Base-by-base conservation (phyloP, 2,888 invertebrate genomes). In the Drosophila falleni region DNA sequence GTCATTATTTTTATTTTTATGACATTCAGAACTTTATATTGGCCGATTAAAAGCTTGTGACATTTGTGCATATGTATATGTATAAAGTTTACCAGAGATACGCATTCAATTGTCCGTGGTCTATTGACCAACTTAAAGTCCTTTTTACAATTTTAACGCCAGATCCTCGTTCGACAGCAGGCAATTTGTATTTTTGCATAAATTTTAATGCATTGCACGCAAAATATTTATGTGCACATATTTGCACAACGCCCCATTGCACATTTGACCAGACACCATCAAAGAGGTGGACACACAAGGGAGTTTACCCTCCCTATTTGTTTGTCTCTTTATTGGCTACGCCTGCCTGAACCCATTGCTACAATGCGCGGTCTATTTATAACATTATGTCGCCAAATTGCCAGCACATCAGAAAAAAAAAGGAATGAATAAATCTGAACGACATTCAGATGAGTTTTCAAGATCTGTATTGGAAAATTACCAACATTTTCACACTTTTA, bases 221-320 rank as follows among this genome's bases (percentile, higher is more conserved):
- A 84, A 78, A 89, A 84, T 89, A 84, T 83, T 83, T 84, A 89
- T 89, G 81, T 68, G 80, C 65, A 77, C 67, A 80, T 78, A 76
- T 85, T 87, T 79, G 66, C 61, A 56, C 69, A 87, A 72, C 80
- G 89, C 49, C 74, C 82, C 89, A 89, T 85, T 84, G 87, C 84
- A 89, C 87, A 84, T 68, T 63, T 60, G 76, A 60, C 62, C 56
- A 53, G 50, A 16, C 49, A 54, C 33, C 56, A 55, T 44, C 33
- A n/a, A 44, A 16, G 11, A 31, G 29, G 13, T 9, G n/a, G 9
- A 11, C 26, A 11, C 33, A 42, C 5, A 44, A n/a, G 23, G 2
- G 9, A 16, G 6, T 23, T 23, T 23, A 2, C 23, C 4, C 23
- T 4, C 23, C 23, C 23, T 23, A 1, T 4, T 4, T 23, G 23